Base-by-base conservation (phyloP, 2,888 invertebrate genomes). In the Automeris io region DNA sequence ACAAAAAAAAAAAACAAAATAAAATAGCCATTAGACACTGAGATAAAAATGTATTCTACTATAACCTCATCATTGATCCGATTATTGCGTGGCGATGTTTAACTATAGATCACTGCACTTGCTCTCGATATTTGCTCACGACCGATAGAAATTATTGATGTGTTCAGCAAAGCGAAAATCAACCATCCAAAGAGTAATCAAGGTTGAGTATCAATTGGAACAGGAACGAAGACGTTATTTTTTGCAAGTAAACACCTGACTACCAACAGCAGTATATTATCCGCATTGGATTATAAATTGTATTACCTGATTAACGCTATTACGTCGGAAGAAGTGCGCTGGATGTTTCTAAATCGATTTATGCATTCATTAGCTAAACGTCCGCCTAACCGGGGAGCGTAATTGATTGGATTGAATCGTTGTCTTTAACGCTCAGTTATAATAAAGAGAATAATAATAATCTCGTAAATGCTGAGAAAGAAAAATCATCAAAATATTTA, bases 311-410 rank as follows among this genome's bases (percentile, higher is more conserved):
- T 80, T 77, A 77, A 73, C 72, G 69, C 75, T 79, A 79, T 79
- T 80, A 60, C 53, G 49, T 60, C 61, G 65, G 47, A 46, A 49
- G 73, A 74, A 70, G 60, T 54, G 51, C 53, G 51, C 33, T 40
- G 44, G 38, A 57, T 56, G 48, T 63, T 65, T 68, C 55, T 61
- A 63, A 65, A 60, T 52, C 60, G 67, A 83, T 85, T 85, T 83
- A 83, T 82, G 65, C 68, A 74, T 79, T 83, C 76, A 81, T 83
- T 83, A 81, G 71, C 68, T 71, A 75, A 77, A 71, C 67, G 65
- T 69, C 65, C 53, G 52, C 54, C 67, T 70, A 70, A 57, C 59
- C 60, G 56, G 47, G 52, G 50, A 51, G 58, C 55, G 70, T 79
- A 79, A 81, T 80, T 75, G 73, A 70, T 44, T 42, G 54, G 66